A percentile compares a stretch with the other conserved stretches of the same genome.
Evolutionary conservation across 2,797 vertebrate species (phyloP).

Genomic region (Leucoraja ocellata): DNA sequence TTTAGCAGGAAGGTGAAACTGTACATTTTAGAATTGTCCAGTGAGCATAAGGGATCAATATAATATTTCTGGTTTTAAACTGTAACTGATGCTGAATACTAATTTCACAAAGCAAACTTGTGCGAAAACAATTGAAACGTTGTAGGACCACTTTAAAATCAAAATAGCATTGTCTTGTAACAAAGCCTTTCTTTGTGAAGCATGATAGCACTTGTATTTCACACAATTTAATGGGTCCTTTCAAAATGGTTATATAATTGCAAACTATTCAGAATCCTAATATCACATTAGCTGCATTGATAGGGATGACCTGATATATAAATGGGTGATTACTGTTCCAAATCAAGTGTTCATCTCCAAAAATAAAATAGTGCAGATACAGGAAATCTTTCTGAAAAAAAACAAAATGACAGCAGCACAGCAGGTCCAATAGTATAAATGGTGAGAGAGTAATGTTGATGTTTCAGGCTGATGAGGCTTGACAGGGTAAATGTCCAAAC

Average conservation of each 20-base stretch:
- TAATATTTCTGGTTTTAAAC: neutral
- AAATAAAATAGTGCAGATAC: too few relatives aligned
- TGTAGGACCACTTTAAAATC: neutral
- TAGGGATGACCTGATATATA: too few relatives aligned
- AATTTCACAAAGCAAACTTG: neutral
- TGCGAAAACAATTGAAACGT: conserved; percentile 5
- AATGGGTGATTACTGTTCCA: too few relatives aligned
- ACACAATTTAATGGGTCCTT: neutral
- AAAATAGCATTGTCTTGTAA: neutral
- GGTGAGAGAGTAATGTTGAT: too few relatives aligned
- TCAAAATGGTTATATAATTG: neutral
- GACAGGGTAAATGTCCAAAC: too few relatives aligned
- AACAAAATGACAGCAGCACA: too few relatives aligned
- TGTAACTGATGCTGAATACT: conserved; percentile 17
- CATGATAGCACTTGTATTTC: neutral
- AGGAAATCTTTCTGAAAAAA: too few relatives aligned
- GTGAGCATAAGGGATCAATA: neutral
- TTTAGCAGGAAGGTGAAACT: neutral
- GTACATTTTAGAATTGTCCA: neutral
- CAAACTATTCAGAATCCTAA: neutral
- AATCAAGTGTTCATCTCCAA: too few relatives aligned
- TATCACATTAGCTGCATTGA: too few relatives aligned
- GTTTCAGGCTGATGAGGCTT: too few relatives aligned
- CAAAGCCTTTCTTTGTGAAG: neutral
- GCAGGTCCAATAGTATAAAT: too few relatives aligned